phyloP scores from a whole-genome alignment of 2,797 vertebrate species.

The Lepidocolaptes lacrymiger region DNA sequence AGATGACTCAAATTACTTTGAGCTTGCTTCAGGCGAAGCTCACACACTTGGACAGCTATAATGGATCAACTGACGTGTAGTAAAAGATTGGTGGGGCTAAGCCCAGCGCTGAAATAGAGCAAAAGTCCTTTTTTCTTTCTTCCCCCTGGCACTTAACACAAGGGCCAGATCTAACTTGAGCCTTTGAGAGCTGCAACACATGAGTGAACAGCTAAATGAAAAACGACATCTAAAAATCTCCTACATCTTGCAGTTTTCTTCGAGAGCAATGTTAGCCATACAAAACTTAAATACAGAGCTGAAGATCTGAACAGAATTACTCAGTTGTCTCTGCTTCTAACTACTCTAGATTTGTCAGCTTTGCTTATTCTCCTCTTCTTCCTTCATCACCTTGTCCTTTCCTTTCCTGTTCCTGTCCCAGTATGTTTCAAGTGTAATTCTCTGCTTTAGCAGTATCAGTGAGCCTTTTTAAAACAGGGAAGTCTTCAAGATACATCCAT shows the following conservation, averaged over 20 bases:
- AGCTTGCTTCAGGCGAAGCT: constrained; percentile 3
- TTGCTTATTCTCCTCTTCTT: not conserved
- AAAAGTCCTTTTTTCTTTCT: not conserved
- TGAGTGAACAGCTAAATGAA: not conserved
- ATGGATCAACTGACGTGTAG: not conserved
- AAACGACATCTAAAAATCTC: not conserved
- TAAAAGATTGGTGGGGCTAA: not conserved
- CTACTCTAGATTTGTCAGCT: not conserved
- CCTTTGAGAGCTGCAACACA: not conserved
- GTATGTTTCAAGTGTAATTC: not conserved
- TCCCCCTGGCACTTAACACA: not conserved
- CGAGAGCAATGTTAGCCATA: not conserved
- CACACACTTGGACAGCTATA: not conserved
- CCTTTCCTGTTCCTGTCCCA: not conserved
- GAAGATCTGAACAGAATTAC: not conserved
- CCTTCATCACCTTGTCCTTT: not conserved
- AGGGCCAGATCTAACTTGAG: not conserved
- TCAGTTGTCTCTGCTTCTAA: not conserved
- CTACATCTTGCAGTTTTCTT: not conserved
- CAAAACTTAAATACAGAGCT: not conserved
- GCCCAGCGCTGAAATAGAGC: not conserved
- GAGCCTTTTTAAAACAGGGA: not conserved
- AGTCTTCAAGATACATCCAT: not conserved
- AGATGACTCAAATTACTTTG: constrained; percentile 55
- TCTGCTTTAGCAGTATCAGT: not conserved